A percentile compares a stretch with the other conserved stretches of the same genome.
Evolutionary conservation across 2,113 vertebrate genomes (phyloP).

Genomic region (Nycticorax nycticorax): DNA sequence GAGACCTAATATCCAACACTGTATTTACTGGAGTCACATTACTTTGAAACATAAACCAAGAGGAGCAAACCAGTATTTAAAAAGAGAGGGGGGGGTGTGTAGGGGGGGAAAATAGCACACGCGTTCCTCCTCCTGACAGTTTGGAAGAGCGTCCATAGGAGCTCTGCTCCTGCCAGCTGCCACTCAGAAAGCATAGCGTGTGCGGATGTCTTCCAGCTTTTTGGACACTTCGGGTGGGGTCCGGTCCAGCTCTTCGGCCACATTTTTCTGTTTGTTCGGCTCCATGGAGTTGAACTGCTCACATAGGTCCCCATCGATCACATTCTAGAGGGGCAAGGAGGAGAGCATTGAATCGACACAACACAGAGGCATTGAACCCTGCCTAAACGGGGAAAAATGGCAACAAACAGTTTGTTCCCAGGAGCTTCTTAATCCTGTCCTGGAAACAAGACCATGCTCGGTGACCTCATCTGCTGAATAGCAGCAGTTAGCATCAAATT

Average conservation of each 20-base stretch:
- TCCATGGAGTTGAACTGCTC: constrained; percentile 99
- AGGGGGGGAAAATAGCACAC: not conserved
- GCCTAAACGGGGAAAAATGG: not conserved
- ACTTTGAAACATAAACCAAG: constrained; percentile 41
- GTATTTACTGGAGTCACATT: not conserved
- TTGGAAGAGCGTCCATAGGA: not conserved
- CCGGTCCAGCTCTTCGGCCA: constrained; percentile 93
- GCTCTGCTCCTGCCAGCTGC: not conserved
- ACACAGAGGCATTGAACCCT: constrained; percentile 20
- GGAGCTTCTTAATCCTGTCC: constrained; percentile 42
- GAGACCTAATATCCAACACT: not conserved
- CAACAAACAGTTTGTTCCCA: constrained; percentile 40
- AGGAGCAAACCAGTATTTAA: not conserved
- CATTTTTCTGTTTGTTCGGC: constrained; percentile 96
- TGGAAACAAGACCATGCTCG: not conserved
- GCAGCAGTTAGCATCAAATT: constrained; percentile 18
- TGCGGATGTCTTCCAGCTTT: constrained; percentile 97
- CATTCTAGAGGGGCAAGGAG: constrained; percentile 80
- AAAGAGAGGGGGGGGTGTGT: not conserved
- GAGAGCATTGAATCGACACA: not conserved
- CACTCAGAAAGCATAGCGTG: constrained; percentile 93
- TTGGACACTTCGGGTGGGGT: constrained; percentile 97
- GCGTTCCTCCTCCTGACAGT: not conserved
- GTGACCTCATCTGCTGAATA: constrained; percentile 51
- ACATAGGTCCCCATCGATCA: constrained; percentile 97